Base-by-base conservation (phyloP, 2,797 vertebrate species). In the Todus mexicanus region DNA sequence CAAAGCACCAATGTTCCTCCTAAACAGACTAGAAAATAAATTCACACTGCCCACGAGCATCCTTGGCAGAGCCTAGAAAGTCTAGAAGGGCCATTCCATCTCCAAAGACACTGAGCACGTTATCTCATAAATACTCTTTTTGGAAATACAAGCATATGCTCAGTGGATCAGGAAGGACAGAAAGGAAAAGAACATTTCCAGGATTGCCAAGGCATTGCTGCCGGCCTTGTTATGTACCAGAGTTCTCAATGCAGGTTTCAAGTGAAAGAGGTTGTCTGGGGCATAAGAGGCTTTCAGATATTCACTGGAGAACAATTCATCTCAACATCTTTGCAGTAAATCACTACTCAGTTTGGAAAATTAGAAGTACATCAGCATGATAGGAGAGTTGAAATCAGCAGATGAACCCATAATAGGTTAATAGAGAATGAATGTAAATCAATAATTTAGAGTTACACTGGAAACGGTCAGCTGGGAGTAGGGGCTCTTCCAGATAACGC, bases 341-440 rank as follows among this genome's bases (percentile, higher is more conserved):
- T 84, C 87, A 45, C 38, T 72, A 42, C 9, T 56, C 86, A 14
- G 63, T 65, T 84, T 68, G 47, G 91, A 75, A 95, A 94, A 84
- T 64, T 25, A 81, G 59, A 88, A 87, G 35, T 47, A 63, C 38
- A 26, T 57, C 88, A 54, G 66, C 40, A 29, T 3, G 20, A 35
- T 47, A 75, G 4, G 7, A 60, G 59, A 83, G 74, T 47, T 85
- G 76, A 88, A 80, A 87, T 83, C 4, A 2, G 91, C 83, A 93
- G 72, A 88, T 56, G 65, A 94, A 83, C 77, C 88, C n/a, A 11
- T 79, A 89, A 80, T 26, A 75, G 74, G 75, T 63, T 91, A 95
- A 90, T 40, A 91, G 63, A 76, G 80, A 86, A 69, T 27, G 45
- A 91, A 92, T 20, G 37, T 50, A 76, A 92, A 95, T 94, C 90